Percentiles rank a stretch among this genome's conserved stretches.
These are phyloP conservation scores for Phallusia fumigata DNA, from an alignment of 23 tunicate genomes.

Conservation along the genomic window DNA sequence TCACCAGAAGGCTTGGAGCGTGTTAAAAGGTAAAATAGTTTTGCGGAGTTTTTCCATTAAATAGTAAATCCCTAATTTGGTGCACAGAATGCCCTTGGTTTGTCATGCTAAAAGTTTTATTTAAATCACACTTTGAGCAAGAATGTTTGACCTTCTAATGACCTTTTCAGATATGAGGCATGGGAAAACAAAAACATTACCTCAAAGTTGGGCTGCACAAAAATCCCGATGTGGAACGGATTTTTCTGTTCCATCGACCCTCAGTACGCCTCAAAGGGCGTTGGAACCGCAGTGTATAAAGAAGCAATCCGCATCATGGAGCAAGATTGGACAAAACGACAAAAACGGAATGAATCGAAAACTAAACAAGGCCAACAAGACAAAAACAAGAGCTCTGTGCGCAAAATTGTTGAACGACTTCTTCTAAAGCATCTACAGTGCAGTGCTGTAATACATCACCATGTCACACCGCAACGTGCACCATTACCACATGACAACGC, in stretches of 20 bases:
- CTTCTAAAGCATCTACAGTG: not conserved
- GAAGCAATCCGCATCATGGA: not conserved
- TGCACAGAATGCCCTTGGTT: no score
- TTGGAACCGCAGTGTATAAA: constrained; percentile 14
- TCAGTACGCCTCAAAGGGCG: constrained; percentile 11
- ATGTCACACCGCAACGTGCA: constrained; percentile 5
- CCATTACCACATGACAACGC: not conserved
- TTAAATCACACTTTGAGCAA: no score
- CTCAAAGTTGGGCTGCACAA: not conserved
- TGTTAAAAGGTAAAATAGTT: not conserved
- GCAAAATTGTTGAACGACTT: not conserved
- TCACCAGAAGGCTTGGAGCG: no score
- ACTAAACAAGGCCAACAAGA: not conserved
- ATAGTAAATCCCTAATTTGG: no score
- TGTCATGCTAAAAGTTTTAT: no score
- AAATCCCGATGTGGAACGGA: constrained; percentile 22
- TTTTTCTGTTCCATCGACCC: constrained; percentile 35
- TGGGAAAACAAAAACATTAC: constrained; percentile 25
- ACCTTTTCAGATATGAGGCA: constrained; percentile 26
- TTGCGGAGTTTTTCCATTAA: not conserved
- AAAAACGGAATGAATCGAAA: not conserved
- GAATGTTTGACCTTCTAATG: not conserved
- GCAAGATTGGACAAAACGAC: constrained; percentile 3
- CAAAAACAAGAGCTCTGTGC: not conserved
- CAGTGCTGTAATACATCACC: constrained; percentile 1